Conservation (phyloP, 1,140 invertebrate species). For the Eueides isabella region DNA sequence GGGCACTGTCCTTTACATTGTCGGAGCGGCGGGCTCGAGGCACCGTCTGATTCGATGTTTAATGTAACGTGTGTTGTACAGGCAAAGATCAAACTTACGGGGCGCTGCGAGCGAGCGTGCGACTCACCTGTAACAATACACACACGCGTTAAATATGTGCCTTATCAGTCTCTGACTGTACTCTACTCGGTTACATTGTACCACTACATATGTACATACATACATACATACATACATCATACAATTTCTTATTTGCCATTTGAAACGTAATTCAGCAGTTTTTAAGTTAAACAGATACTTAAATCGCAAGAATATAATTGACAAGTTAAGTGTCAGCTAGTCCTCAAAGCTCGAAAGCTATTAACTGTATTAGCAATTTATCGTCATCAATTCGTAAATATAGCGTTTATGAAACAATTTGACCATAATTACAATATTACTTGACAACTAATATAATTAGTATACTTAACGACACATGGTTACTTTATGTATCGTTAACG, state of each 20-base stretch:
- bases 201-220: not conserved
- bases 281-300: too few species aligned
- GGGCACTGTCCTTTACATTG: too few species aligned
- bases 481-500: too few species aligned
- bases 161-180: too few species aligned
- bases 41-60: too few species aligned
- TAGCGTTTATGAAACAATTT: too few species aligned
- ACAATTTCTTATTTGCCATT: not conserved
- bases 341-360: not conserved
- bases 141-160: slow-evolving; percentile 3
- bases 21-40: too few species aligned
- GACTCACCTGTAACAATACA: slow-evolving; percentile 64
- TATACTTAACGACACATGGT: too few species aligned
- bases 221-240: too few species aligned
- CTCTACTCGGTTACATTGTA: not conserved
- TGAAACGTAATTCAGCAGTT: not conserved
- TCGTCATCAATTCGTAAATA: too few species aligned
- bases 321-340: not conserved
- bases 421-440: too few species aligned
- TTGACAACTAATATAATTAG: too few species aligned
- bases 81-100: slow-evolving; percentile 49
- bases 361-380: not conserved
- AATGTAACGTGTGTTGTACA: not conserved
- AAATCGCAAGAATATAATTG: not conserved
- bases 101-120: slow-evolving; percentile 60